Evolutionary conservation across 1,140 invertebrate species (phyloP).

Genomic region (Drosophila pallidifrons): DNA sequence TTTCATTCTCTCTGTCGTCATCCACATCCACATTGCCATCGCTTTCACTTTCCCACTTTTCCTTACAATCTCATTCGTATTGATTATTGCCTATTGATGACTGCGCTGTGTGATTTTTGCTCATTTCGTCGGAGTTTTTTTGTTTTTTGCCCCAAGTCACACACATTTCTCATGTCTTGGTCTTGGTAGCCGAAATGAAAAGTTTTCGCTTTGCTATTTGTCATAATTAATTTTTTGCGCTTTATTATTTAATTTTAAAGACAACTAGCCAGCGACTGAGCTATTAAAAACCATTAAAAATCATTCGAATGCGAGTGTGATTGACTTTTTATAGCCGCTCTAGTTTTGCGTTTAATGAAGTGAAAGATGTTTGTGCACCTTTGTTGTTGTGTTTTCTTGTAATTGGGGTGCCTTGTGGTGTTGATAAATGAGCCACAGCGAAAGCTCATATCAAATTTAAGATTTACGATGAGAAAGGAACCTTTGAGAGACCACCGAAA

Average conservation of each 20-base stretch:
- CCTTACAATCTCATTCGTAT: slow-evolving; percentile 69
- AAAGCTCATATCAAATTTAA: slow-evolving; percentile 54
- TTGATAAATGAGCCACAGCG: slow-evolving; percentile 62
- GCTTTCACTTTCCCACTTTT: slow-evolving; percentile 82
- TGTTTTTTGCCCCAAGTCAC: not conserved
- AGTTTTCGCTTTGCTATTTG: slow-evolving; percentile 73
- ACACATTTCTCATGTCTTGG: not conserved
- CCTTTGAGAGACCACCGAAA: not conserved
- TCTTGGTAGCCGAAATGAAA: slow-evolving; percentile 58
- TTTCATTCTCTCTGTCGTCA: slow-evolving; percentile 43
- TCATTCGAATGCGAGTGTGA: slow-evolving; percentile 30
- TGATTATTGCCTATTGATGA: slow-evolving; percentile 73
- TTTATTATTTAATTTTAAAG: slow-evolving; percentile 69
- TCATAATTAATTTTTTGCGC: slow-evolving; percentile 75
- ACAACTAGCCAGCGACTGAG: slow-evolving; percentile 35
- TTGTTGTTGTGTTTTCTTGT: slow-evolving; percentile 3
- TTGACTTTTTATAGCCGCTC: slow-evolving; percentile 60
- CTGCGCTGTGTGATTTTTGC: slow-evolving; percentile 36
- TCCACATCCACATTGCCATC: slow-evolving; percentile 20
- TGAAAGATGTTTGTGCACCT: slow-evolving; percentile 53
- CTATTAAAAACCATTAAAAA: slow-evolving; percentile 62
- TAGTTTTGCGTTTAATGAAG: slow-evolving; percentile 37
- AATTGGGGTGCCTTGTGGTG: slow-evolving; percentile 9
- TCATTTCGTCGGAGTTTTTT: slow-evolving; percentile 45
- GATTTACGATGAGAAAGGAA: slow-evolving; percentile 28